These are phyloP conservation scores for Hydractinia symbiolongicarpus DNA, from an alignment of 30 jellyfish, hydroid and myxozoan species.

Conservation along the genomic window DNA sequence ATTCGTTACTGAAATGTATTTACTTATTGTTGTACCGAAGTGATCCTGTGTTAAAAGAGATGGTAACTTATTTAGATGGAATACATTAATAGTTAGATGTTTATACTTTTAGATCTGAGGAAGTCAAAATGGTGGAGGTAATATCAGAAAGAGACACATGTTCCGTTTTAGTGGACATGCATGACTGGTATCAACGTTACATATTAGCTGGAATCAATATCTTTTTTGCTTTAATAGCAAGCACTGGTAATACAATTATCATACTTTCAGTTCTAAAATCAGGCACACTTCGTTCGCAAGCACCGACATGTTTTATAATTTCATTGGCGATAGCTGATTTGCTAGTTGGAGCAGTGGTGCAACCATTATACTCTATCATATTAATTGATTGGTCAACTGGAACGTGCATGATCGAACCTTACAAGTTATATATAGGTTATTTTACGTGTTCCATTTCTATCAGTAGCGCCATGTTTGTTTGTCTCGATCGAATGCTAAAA, in stretches of 20 bases:
- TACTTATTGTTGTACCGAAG: too few relatives aligned
- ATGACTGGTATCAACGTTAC: not conserved
- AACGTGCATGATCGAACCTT: not conserved
- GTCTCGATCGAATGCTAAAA: constrained; percentile 9
- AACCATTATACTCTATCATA: constrained; percentile 12
- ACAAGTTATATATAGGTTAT: constrained; percentile 4
- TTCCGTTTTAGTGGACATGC: not conserved
- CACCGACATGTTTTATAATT: not conserved
- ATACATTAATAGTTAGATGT: too few relatives aligned
- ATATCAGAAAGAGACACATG: not conserved
- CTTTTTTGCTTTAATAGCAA: not conserved
- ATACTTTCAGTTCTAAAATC: constrained; percentile 16
- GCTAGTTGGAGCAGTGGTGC: constrained; percentile 24
- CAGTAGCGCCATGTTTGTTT: constrained; percentile 10
- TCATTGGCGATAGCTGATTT: constrained; percentile 15
- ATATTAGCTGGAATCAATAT: constrained; percentile 8
- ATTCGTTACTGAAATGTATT: too few relatives aligned
- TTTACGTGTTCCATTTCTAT: constrained; percentile 15
- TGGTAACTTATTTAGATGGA: too few relatives aligned
- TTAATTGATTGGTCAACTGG: constrained; percentile 15
- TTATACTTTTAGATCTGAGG: too few relatives aligned
- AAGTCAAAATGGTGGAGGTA: not conserved
- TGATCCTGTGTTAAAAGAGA: too few relatives aligned
- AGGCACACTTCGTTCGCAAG: constrained; percentile 8
- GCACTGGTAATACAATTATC: not conserved